Percentiles rank a stretch among this genome's conserved stretches.
These are phyloP conservation scores for Amiota communis DNA, from an alignment of 2,888 invertebrate species.

Conservation along the genomic window DNA sequence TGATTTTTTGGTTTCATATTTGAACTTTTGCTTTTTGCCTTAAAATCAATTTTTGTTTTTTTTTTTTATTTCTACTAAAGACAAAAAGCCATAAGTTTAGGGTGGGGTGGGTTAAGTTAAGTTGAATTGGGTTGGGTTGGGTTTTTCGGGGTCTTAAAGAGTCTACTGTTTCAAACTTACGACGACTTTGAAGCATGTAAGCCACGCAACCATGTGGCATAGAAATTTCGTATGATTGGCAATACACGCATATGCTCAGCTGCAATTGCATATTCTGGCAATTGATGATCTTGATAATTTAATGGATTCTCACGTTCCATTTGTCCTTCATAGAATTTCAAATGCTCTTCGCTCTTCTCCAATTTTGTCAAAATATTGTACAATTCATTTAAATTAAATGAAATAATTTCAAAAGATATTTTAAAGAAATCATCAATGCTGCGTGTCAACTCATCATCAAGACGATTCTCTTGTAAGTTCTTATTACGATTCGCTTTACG, in stretches of 20 bases:
- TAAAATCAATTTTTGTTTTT: background rate
- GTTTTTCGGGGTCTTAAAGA: no score
- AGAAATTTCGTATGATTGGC: slow-evolving; percentile 36
- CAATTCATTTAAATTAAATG: background rate
- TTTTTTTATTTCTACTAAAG: no score
- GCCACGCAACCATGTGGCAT: slow-evolving; percentile 32
- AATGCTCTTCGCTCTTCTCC: background rate
- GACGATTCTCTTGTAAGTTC: background rate
- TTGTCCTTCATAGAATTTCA: background rate
- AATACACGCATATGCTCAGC: slow-evolving; percentile 45
- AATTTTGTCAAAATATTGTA: background rate
- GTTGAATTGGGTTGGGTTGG: no score
- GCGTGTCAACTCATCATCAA: background rate
- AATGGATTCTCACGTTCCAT: background rate
- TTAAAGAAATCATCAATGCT: background rate
- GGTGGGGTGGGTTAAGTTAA: no score
- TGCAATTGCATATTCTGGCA: slow-evolving; percentile 22
- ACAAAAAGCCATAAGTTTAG: no score
- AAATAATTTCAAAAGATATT: background rate
- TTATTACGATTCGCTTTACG: background rate
- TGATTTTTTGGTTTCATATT: no score
- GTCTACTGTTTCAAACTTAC: background rate
- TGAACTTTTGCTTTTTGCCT: no score
- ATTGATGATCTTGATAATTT: background rate
- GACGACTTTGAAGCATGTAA: background rate